These are phyloP conservation scores for Calvadosia cruxmelitensis DNA, from an alignment of 30 jellyfish, hydroid and myxozoan species.

Conservation along the genomic window DNA sequence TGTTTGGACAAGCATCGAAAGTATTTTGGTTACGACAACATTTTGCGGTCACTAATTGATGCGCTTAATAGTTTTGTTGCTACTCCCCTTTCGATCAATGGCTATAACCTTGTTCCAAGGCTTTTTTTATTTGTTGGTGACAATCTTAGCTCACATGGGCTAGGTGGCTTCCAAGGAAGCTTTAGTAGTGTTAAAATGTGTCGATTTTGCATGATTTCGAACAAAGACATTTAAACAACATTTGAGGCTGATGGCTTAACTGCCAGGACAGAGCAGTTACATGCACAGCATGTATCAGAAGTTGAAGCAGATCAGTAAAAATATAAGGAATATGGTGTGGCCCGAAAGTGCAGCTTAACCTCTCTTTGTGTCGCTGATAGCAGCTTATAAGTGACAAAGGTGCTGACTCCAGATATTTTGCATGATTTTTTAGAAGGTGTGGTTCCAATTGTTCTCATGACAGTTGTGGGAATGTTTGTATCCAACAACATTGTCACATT, in stretches of 20 bases:
- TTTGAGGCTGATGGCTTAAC: neutral
- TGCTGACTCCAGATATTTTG: neutral
- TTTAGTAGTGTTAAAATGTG: neutral
- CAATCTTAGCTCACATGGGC: neutral
- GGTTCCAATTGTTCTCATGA: neutral
- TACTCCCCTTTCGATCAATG: neutral
- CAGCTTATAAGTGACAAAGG: neutral
- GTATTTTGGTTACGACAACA: neutral
- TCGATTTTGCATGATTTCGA: neutral
- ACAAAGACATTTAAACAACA: neutral
- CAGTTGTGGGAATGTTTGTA: neutral
- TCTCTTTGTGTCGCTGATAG: neutral
- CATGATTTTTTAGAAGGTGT: slow-evolving; percentile 1
- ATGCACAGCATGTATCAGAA: neutral
- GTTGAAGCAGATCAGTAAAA: neutral
- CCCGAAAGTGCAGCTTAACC: neutral
- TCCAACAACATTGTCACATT: neutral
- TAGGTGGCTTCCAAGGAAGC: slow-evolving; percentile 1
- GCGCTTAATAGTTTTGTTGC: neutral
- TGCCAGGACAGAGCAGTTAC: neutral
- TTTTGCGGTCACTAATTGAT: neutral
- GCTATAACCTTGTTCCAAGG: neutral
- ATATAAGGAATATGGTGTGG: neutral
- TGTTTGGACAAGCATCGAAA: neutral
- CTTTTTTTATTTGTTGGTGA: neutral